Percentiles rank a stretch among this genome's conserved stretches.
Evolutionary conservation across 2,888 invertebrate species (phyloP).

Genomic region (Coleophora deauratella): DNA sequence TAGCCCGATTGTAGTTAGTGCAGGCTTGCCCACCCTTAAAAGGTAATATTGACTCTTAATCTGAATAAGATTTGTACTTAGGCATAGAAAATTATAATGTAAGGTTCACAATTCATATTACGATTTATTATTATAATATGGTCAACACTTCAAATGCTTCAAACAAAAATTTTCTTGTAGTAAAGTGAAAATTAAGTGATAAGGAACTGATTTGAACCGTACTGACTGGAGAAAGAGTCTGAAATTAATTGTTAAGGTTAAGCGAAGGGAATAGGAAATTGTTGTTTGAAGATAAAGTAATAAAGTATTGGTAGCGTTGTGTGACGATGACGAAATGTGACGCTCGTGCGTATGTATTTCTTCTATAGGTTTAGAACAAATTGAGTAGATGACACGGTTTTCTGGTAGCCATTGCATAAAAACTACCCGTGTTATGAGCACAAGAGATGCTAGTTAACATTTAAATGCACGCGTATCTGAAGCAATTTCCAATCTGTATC

Average conservation of each 20-base stretch:
- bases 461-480: too few relatives aligned
- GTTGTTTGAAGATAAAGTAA: slow-evolving; percentile 47
- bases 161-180: slow-evolving; percentile 48
- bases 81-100: too few relatives aligned
- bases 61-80: too few relatives aligned
- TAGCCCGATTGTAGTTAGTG: too few relatives aligned
- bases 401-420: too few relatives aligned
- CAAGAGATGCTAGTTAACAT: too few relatives aligned
- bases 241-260: slow-evolving; percentile 40
- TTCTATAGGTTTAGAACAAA: too few relatives aligned
- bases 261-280: slow-evolving; percentile 35
- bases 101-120: background rate
- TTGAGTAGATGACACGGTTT: too few relatives aligned
- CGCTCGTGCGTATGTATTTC: too few relatives aligned
- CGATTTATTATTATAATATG: background rate
- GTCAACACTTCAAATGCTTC: slow-evolving; percentile 30
- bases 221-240: slow-evolving; percentile 54
- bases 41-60: background rate
- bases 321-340: background rate
- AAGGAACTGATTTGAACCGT: slow-evolving; percentile 47
- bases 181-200: slow-evolving; percentile 12
- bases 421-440: too few relatives aligned
- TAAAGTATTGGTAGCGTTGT: background rate
- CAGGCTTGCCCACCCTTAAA: too few relatives aligned
- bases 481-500: too few relatives aligned